Evolutionary conservation across 2,888 invertebrate genomes (phyloP), one percentile per base, ranked within the genome.

Genomic region (Athetis lepigone): DNA sequence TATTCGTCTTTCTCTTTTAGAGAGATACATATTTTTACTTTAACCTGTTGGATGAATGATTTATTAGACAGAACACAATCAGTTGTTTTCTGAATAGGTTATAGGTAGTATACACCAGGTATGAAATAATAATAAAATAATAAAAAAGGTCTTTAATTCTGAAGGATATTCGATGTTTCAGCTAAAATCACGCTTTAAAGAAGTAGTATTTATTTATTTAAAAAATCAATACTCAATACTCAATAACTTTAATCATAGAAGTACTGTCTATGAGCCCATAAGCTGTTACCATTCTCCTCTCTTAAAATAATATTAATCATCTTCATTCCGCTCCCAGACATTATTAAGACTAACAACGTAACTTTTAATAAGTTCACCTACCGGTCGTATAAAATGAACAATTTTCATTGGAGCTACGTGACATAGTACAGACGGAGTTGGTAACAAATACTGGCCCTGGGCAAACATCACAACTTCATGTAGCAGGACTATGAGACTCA

Each of bases 401-500:
- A 65, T 73, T 79, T 58, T 60, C 66, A 72, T 55, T 56, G 50
- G 45, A 59, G 45, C 50, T 45, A 58, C 64, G 65, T 62, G 66
- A 56, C 64, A 61, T 59, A 75, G 52, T 56, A 69, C 27, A 50
- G 63, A 58, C 64, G 63, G 40, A 74, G 66, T 65, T 68, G 54
- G 59, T 64, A 63, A 75, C 71, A 78, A 67, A 79, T 69, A 77
- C 49, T 81, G 71, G 90, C 91, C 90, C 75, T 77, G 71, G 87
- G 91, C 91, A 88, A 90, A 90, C 91, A 90, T 82, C 60, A 77
- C 73, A 78, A 85, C 88, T 86, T 86, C 88, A 85, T 84, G 80
- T 85, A 75, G 39, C 56, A 46, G 40, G 79, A 82, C 85, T 84
- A 81, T 80, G 80, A 79, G 81, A 85, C 86, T 93, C 92, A 92